Evolutionary conservation across 2,797 vertebrate genomes (phyloP).

Genomic region (Oophaga sylvatica): DNA sequence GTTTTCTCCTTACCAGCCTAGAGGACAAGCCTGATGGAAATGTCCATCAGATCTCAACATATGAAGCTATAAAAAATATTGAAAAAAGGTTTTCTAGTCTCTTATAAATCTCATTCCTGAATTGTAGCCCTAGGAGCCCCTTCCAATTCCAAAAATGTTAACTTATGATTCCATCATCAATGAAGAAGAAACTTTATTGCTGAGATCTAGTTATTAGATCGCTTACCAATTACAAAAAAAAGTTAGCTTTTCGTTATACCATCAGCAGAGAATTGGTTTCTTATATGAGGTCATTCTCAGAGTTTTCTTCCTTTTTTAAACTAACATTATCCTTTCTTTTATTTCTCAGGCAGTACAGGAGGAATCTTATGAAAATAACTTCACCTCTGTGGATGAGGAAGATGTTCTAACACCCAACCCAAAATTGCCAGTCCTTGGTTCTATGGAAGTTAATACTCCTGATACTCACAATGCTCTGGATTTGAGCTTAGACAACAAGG

Average conservation of each 20-base stretch:
- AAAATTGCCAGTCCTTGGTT: neutral
- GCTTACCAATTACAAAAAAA: neutral
- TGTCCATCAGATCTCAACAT: neutral
- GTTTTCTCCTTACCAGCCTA: neutral
- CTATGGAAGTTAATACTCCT: neutral
- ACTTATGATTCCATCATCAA: no score
- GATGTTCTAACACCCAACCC: constrained; percentile 60
- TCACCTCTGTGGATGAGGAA: constrained; percentile 71
- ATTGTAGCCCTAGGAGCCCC: no score
- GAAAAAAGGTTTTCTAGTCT: neutral
- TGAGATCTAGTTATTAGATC: neutral
- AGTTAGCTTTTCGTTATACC: neutral
- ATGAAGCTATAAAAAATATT: neutral
- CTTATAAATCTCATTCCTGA: no score
- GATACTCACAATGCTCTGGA: neutral
- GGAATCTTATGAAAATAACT: constrained; percentile 72
- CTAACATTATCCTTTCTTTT: neutral
- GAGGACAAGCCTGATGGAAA: neutral
- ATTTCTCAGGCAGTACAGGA: constrained; percentile 73
- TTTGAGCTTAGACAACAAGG: constrained; percentile 41
- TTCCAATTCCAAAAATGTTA: no score
- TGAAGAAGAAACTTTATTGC: no score
- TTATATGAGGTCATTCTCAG: neutral
- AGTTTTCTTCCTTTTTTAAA: neutral
- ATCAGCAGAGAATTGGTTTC: neutral